Conservation (phyloP, 2,888 invertebrate species). For the Bibio marci region DNA sequence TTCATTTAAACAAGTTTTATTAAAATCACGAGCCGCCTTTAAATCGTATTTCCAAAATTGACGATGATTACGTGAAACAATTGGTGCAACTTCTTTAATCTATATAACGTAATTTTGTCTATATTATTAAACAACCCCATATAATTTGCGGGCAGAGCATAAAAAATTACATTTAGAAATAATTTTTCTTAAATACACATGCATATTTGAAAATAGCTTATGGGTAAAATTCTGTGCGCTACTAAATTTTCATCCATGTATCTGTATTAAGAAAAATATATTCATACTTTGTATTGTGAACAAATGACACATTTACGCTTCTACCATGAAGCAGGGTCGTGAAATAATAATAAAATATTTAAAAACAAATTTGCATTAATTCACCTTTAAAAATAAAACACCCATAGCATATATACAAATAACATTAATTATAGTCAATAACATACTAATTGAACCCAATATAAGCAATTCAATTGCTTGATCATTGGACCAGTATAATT, state of each 20-base stretch:
- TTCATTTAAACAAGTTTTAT: constrained; percentile 26
- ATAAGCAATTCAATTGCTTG: constrained; percentile 41
- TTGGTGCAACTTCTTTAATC: constrained; percentile 44
- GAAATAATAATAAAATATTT: no score
- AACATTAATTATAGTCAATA: constrained; percentile 56
- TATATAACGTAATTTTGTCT: constrained; percentile 18
- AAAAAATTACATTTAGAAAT: not conserved
- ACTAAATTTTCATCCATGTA: no score
- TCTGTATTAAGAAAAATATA: no score
- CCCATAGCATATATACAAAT: constrained; percentile 53
- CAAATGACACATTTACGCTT: no score
- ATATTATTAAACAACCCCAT: not conserved
- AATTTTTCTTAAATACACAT: not conserved
- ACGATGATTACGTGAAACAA: constrained; percentile 30
- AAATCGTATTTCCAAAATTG: constrained; percentile 48
- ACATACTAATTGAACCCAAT: constrained; percentile 49
- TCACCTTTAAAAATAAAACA: constrained; percentile 49
- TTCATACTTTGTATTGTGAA: no score
- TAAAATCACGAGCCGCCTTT: constrained; percentile 39
- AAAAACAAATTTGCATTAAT: no score
- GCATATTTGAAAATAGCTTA: constrained; percentile 4
- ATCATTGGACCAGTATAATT: constrained; percentile 37
- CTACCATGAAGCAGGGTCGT: no score
- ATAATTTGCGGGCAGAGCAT: no score
- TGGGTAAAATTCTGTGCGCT: no score